A percentile compares a stretch with the other conserved stretches of the same genome.
Evolutionary conservation across 2,797 vertebrate species (phyloP).

Genomic region (Aselliscus stoliczkanus): DNA sequence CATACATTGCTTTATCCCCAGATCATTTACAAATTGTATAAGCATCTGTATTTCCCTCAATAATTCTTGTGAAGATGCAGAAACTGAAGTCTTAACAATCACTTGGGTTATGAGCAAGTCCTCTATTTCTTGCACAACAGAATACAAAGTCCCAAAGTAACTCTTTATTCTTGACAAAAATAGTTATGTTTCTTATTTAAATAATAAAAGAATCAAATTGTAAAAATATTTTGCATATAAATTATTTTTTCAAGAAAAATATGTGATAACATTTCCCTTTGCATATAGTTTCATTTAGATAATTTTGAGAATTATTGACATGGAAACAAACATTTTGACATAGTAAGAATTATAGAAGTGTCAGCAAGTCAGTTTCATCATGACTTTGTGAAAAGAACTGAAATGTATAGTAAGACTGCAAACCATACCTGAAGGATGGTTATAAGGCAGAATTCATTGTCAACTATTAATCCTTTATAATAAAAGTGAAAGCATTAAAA

Average conservation of each 20-base stretch:
- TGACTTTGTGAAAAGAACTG: not conserved
- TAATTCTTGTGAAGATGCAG: not conserved
- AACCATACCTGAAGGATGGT: conserved; percentile 56
- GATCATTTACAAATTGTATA: not conserved
- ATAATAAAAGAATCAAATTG: not conserved
- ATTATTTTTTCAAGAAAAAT: not conserved
- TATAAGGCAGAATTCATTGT: conserved; percentile 64
- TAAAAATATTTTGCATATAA: not conserved
- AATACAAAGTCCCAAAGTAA: not conserved
- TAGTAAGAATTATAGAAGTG: not conserved
- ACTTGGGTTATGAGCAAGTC: not conserved
- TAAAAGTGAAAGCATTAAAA: conserved; percentile 69
- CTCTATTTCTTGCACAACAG: not conserved
- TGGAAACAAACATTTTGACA: not conserved
- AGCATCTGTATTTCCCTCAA: not conserved
- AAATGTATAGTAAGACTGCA: not conserved
- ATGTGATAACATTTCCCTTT: not conserved
- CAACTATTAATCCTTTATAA: conserved; percentile 73
- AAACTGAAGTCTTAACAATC: not conserved
- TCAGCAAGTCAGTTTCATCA: not conserved
- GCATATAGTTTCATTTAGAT: not conserved
- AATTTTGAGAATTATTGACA: not conserved
- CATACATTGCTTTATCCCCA: not conserved
- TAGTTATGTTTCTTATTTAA: not conserved
- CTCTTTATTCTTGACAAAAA: not conserved